Evolutionary conservation across 2,888 invertebrate species (phyloP).

Genomic region (Eremobia ochroleuca): DNA sequence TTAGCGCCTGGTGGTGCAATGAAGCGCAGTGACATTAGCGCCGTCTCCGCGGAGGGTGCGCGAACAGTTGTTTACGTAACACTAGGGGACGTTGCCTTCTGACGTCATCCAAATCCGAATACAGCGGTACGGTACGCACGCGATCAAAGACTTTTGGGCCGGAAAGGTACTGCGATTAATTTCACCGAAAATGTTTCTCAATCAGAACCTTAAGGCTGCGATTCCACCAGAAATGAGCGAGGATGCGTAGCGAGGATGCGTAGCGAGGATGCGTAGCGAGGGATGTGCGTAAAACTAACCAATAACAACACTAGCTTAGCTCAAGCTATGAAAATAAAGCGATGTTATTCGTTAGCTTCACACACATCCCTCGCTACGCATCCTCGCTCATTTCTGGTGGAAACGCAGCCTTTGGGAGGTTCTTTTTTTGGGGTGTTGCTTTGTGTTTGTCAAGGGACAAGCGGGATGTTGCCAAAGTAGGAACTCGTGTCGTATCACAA

Average conservation of each 20-base stretch:
- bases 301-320: too few relatives aligned
- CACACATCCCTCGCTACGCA: too few relatives aligned
- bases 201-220: slow-evolving; percentile 18
- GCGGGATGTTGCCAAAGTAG: slow-evolving; percentile 13
- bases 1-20: slow-evolving; percentile 55
- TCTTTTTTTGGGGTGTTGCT: slow-evolving; percentile 14
- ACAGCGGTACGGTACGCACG: slow-evolving; percentile 6
- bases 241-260: too few relatives aligned
- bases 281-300: too few relatives aligned
- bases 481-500: slow-evolving; percentile 39
- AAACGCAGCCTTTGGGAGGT: too few relatives aligned
- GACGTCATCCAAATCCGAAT: slow-evolving; percentile 32
- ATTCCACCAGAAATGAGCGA: too few relatives aligned
- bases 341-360: too few relatives aligned
- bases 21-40: slow-evolving; percentile 52
- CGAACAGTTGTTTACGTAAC: slow-evolving; percentile 59
- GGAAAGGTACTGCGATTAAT: slow-evolving; percentile 19
- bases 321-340: too few relatives aligned
- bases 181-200: slow-evolving; percentile 19
- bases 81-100: slow-evolving; percentile 37
- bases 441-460: slow-evolving; percentile 29
- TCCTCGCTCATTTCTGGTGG: too few relatives aligned
- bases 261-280: too few relatives aligned
- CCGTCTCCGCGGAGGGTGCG: slow-evolving; percentile 30
- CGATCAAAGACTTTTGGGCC: slow-evolving; percentile 1